Evolutionary conservation across 2,797 vertebrate genomes (phyloP).

Genomic region (Holocentrus rufus): DNA sequence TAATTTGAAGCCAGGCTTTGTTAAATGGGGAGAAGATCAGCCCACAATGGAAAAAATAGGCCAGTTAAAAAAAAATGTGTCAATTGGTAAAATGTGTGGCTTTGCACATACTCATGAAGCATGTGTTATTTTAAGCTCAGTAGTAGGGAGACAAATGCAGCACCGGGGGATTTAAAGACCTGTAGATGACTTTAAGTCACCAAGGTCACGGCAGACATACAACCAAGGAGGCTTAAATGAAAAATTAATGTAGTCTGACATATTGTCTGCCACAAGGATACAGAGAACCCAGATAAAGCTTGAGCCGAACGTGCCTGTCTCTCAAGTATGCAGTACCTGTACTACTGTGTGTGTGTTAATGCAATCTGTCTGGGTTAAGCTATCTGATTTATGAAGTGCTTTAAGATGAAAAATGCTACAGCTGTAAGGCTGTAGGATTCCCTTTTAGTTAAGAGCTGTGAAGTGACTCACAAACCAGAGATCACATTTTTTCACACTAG

Average conservation of each 20-base stretch:
- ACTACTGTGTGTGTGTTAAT: not conserved
- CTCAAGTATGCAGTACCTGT: not conserved
- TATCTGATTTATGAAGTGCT: slow-evolving; percentile 14
- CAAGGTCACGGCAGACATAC: slow-evolving; percentile 50
- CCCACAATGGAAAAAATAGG: slow-evolving; percentile 64
- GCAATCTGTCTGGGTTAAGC: slow-evolving; percentile 13
- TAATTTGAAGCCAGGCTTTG: slow-evolving; percentile 72
- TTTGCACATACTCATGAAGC: slow-evolving; percentile 21
- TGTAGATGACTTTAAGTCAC: slow-evolving; percentile 30
- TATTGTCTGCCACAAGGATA: slow-evolving; percentile 15
- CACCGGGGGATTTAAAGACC: not conserved
- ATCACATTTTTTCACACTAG: slow-evolving; percentile 62
- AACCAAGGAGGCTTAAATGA: slow-evolving; percentile 24
- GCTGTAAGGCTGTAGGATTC: not conserved
- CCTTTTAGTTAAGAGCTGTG: slow-evolving; percentile 10
- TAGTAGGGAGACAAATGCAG: slow-evolving; percentile 22
- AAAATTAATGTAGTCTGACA: slow-evolving; percentile 28
- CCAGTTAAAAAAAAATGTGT: slow-evolving; percentile 61
- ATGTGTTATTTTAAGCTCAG: slow-evolving; percentile 24
- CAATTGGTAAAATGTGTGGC: slow-evolving; percentile 55
- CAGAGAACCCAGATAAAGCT: not conserved
- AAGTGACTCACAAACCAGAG: slow-evolving; percentile 27
- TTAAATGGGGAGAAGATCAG: slow-evolving; percentile 54
- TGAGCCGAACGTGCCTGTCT: not conserved
- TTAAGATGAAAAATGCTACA: slow-evolving; percentile 1